Percentiles rank a stretch among this genome's conserved stretches.
These are phyloP conservation scores for Bettongia penicillata DNA, from an alignment of 2,113 vertebrate genomes.

Conservation along the genomic window DNA sequence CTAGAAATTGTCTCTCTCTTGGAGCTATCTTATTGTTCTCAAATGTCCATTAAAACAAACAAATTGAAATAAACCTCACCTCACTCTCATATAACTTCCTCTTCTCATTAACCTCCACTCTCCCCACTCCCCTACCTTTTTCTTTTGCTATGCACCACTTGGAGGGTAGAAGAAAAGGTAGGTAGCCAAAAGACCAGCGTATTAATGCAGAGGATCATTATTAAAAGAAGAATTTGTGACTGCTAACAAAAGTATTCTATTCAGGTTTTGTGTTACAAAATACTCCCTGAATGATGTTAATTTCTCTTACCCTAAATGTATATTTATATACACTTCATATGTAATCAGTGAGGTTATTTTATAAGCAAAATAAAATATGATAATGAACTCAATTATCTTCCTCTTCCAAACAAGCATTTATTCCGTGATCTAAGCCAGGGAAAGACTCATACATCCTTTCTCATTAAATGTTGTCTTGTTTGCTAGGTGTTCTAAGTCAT, in stretches of 20 bases:
- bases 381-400: background rate
- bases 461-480: background rate
- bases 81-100: background rate
- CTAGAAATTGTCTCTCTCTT: conserved; percentile 6
- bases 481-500: background rate
- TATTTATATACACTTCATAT: background rate
- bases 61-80: conserved; percentile 33
- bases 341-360: background rate
- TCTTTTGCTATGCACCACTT: background rate
- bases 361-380: background rate
- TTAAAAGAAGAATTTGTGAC: conserved; percentile 32
- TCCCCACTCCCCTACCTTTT: conserved; percentile 3
- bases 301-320: background rate
- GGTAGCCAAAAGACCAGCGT: background rate
- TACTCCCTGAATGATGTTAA: background rate
- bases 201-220: conserved; percentile 8
- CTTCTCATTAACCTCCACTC: background rate
- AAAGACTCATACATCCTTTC: background rate
- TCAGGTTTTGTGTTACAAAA: background rate
- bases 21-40: background rate
- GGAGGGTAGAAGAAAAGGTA: conserved; percentile 6
- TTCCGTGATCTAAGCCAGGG: background rate
- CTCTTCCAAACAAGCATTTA: background rate
- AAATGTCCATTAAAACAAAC: conserved; percentile 28
- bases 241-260: background rate